Evolutionary conservation across 2,888 invertebrate genomes (phyloP).

Genomic region (Lepas anatifera): DNA sequence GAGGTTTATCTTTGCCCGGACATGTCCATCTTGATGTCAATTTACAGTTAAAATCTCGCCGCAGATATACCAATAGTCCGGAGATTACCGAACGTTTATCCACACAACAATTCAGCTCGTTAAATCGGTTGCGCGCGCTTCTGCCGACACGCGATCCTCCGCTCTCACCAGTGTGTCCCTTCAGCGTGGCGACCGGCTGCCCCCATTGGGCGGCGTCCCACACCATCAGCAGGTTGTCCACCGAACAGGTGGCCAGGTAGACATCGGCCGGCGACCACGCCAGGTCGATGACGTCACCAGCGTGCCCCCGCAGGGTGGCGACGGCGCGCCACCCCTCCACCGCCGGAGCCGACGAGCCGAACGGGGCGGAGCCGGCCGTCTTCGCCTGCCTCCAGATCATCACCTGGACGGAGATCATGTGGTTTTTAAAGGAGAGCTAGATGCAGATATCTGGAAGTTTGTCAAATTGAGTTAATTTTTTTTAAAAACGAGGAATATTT

Average conservation of each 20-base stretch:
- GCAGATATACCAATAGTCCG: no score
- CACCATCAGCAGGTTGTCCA: constrained; percentile 93
- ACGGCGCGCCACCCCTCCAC: constrained; percentile 88
- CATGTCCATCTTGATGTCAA: no score
- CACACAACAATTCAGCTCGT: no score
- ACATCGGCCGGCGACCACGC: constrained; percentile 93
- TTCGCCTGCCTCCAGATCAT: constrained; percentile 37
- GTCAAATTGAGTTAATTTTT: no score
- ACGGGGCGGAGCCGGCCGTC: constrained; percentile 21
- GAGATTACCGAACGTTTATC: no score
- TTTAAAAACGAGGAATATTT: no score
- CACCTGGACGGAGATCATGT: neutral
- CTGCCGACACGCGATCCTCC: neutral
- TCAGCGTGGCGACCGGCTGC: constrained; percentile 54
- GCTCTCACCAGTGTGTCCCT: constrained; percentile 50
- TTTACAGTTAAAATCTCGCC: no score
- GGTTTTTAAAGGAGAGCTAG: no score
- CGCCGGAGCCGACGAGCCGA: constrained; percentile 44
- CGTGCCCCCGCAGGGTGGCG: constrained; percentile 76
- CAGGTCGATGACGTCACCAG: constrained; percentile 85
- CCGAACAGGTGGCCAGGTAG: constrained; percentile 90
- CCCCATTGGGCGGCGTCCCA: constrained; percentile 85
- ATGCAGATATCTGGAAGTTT: no score
- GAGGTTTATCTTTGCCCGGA: no score
- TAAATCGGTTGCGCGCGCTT: neutral